phyloP scores from a whole-genome alignment of 2,113 vertebrate species.

The Pantherophis guttatus region DNA sequence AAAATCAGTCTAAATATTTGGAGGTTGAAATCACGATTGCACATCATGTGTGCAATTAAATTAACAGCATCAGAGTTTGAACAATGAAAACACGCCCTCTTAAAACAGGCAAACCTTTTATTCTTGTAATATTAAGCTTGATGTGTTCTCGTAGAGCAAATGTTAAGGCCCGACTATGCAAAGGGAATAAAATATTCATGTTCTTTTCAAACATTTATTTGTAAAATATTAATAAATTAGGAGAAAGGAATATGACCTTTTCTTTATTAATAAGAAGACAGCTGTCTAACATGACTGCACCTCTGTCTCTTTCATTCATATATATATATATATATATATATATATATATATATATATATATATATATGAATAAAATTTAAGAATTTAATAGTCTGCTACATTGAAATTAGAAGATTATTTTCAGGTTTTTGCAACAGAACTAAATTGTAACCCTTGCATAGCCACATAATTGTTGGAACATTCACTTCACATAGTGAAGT shows the following conservation, averaged over 20 bases:
- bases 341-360: no score
- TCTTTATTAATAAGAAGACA: constrained; percentile 30
- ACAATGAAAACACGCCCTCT: not conserved
- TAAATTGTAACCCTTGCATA: not conserved
- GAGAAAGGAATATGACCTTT: constrained; percentile 49
- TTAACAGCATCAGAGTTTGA: not conserved
- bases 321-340: no score
- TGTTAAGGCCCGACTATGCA: constrained; percentile 42
- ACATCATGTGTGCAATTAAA: not conserved
- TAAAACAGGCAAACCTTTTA: constrained; percentile 6
- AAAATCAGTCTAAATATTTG: not conserved
- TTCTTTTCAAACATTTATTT: constrained; percentile 66
- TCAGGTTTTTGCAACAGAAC: not conserved
- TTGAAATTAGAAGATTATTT: not conserved
- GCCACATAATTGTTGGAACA: not conserved
- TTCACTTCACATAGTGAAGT: not conserved
- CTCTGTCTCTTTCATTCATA: not conserved
- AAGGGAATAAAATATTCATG: constrained; percentile 55
- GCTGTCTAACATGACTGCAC: constrained; percentile 11
- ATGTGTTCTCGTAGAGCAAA: constrained; percentile 45
- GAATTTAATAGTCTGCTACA: not conserved
- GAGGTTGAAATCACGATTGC: not conserved
- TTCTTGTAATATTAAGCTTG: not conserved
- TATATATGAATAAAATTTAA: not conserved
- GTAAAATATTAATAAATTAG: constrained; percentile 54